Percentiles rank a stretch among this genome's conserved stretches.
Conservation (phyloP, 2,113 vertebrate genomes). For the Pseudopipra pipra region DNA sequence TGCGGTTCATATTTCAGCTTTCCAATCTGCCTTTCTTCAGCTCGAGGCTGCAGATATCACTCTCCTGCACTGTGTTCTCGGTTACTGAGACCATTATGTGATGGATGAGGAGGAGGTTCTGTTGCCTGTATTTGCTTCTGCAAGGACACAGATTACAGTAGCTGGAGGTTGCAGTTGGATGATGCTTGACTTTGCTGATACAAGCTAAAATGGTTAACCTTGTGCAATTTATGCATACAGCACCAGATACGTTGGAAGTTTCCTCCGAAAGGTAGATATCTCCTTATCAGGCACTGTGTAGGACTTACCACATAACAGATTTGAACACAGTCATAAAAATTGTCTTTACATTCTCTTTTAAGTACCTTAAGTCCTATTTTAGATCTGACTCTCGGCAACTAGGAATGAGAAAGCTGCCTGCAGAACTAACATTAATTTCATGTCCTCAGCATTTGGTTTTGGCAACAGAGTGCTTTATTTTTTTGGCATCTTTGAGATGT, state of each 20-base stretch:
- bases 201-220: not conserved
- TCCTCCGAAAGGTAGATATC: not conserved
- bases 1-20: not conserved
- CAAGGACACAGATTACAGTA: not conserved
- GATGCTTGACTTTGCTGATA: not conserved
- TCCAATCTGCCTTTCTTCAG: not conserved
- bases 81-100: not conserved
- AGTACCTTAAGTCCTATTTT: not conserved
- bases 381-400: not conserved
- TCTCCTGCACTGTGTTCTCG: accelerated
- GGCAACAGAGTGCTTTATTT: not conserved
- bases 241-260: not conserved
- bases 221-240: not conserved
- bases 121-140: not conserved
- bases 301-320: not conserved
- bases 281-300: not conserved
- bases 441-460: not conserved
- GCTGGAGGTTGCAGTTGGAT: not conserved
- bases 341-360: not conserved
- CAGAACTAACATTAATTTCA: not conserved
- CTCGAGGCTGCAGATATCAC: not conserved
- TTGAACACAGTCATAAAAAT: not conserved
- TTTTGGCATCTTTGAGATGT: not conserved
- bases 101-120: not conserved
- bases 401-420: not conserved